Evolutionary conservation across 1,140 invertebrate species (phyloP).

Genomic region (Dinothrombium tinctorium): DNA sequence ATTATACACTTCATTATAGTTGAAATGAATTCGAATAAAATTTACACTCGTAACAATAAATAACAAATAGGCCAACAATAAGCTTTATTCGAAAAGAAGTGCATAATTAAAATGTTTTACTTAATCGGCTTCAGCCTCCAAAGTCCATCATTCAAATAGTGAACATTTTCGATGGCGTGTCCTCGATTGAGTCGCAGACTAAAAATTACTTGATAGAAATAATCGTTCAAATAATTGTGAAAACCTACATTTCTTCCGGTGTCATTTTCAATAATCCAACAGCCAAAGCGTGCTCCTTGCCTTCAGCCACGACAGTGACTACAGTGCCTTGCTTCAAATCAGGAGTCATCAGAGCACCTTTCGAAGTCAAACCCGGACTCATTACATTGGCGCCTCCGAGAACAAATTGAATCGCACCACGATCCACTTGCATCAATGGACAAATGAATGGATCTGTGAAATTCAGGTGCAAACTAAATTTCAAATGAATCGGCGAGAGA

Average conservation of each 20-base stretch:
- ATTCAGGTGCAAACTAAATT: too few relatives aligned
- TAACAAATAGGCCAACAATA: too few relatives aligned
- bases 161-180: constrained; percentile 89
- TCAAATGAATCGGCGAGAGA: not conserved
- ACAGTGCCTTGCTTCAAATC: constrained; percentile 19
- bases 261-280: constrained; percentile 73
- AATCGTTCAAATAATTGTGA: not conserved
- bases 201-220: constrained; percentile 1
- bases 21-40: too few relatives aligned
- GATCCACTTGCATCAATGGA: constrained; percentile 86
- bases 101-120: constrained; percentile 29
- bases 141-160: constrained; percentile 95
- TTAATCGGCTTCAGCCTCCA: constrained; percentile 97
- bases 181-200: constrained; percentile 63
- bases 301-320: constrained; percentile 74
- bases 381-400: constrained; percentile 99
- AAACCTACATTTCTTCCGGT: constrained; percentile 70
- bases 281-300: constrained; percentile 82
- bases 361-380: constrained; percentile 94
- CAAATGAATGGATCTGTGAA: constrained; percentile 76
- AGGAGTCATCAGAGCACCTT: constrained; percentile 73
- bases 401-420: constrained; percentile 94
- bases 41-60: too few relatives aligned
- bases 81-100: too few relatives aligned
- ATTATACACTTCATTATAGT: too few relatives aligned